Conservation (phyloP, 2,797 vertebrate species). For the Cynodonichthys magdalenae region DNA sequence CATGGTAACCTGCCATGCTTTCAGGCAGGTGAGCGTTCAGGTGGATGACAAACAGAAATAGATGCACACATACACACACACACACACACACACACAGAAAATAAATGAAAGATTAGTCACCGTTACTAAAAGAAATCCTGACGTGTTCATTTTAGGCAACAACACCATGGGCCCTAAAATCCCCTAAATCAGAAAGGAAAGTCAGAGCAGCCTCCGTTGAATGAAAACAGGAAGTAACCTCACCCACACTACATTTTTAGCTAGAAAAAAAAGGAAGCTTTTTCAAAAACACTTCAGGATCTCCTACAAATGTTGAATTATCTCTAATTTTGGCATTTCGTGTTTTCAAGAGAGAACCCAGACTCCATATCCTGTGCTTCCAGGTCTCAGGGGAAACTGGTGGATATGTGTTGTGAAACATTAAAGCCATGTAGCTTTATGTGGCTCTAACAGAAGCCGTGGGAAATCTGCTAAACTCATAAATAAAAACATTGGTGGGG, state of each 20-base stretch:
- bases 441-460: slow-evolving; percentile 7
- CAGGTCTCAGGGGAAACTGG: neutral
- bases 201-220: slow-evolving; percentile 22
- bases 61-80: slow-evolving; percentile 4
- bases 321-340: slow-evolving; percentile 2
- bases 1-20: slow-evolving; percentile 44
- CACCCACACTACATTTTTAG: slow-evolving; percentile 9
- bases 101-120: slow-evolving; percentile 32
- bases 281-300: slow-evolving; percentile 11
- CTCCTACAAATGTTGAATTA: slow-evolving; percentile 9
- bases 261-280: slow-evolving; percentile 7
- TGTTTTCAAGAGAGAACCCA: slow-evolving; percentile 1
- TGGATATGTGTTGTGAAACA: slow-evolving; percentile 7
- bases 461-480: slow-evolving; percentile 3
- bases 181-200: slow-evolving; percentile 21
- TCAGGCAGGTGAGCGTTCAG: slow-evolving; percentile 50
- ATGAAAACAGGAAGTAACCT: slow-evolving; percentile 17
- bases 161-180: slow-evolving; percentile 12
- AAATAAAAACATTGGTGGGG: slow-evolving; percentile 5
- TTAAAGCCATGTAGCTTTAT: slow-evolving; percentile 1
- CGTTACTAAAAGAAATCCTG: slow-evolving; percentile 28
- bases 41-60: slow-evolving; percentile 25
- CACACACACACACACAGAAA: neutral
- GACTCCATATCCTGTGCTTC: neutral
- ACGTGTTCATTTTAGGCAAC: slow-evolving; percentile 8